Evolutionary conservation across 2,113 vertebrate species (phyloP), one percentile per base, ranked within the genome.

Genomic region (Syngnathus floridae): DNA sequence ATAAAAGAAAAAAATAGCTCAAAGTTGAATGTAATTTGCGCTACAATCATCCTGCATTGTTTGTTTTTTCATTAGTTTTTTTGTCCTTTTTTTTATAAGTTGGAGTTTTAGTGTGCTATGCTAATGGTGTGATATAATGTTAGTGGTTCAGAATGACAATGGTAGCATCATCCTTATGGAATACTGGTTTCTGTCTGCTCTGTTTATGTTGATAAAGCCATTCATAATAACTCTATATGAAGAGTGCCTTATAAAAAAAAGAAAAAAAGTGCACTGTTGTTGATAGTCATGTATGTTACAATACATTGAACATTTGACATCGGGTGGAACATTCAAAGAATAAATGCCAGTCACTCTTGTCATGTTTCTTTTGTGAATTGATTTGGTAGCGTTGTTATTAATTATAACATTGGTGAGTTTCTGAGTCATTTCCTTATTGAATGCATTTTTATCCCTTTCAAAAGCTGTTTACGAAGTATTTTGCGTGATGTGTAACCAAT

Each of bases 401-500:
- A 62, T 76, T 13, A 38, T 56, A 68, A 21, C 48, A 19, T 8
- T 21, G 19, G 48, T 4, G 19, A 19, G 21, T 48, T 68, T 74
- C 36, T 46, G 43, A 67, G 38, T 69, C 3, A 56, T 75, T 81
- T 79, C 69, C 45, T 26, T 37, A 74, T 71, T 71, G 72, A 81
- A 84, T 69, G 59, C 64, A 60, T 76, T 80, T 73, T 36, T n/a
- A 14, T 59, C 49, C 55, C 4, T 9, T n/a, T 37, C 17, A 58
- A 10, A 63, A 43, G 31, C 8, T 31, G 61, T 68, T 66, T 84
- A 55, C 67, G 31, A 36, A 16, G 61, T 74, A 56, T 66, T 38
- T 43, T 69, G 58, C 75, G 54, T 41, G 31, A 59, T 41, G 55
- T 72, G 71, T 75, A 67, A 65, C 40, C 60, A 12, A 26, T 68